Evolutionary conservation across 1,140 invertebrate species (phyloP), one percentile per base, ranked within the genome.

Genomic region (Diorhabda carinulata): DNA sequence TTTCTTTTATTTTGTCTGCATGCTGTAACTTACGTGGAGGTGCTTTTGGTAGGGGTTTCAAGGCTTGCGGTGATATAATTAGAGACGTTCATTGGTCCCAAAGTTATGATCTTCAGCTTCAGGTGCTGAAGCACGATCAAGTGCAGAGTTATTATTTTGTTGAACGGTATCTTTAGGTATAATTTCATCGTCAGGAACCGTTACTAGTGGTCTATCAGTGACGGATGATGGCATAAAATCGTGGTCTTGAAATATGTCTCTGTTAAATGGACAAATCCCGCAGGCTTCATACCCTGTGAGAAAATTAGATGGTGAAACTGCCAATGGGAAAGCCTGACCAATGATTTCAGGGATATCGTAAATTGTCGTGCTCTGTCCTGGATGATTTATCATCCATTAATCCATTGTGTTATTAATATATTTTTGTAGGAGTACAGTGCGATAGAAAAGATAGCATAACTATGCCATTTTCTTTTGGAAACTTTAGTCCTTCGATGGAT

Each of bases 241-340:
- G 58, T 69, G 57, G 8, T 73, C 69, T 9, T 62, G 66, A 62
- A 69, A 71, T 61, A 63, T 71, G 58, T 77, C 47, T 9, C 67
- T 10, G 67, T 78, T 76, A 57, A 74, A 74, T 10, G 76, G 75
- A 43, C 43, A 71, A 68, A 78, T 75, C 58, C 76, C 75, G 43
- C 72, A 74, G 62, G 72, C 73, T 68, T 45, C 3, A 74, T 78
- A 79, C 61, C 75, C 76, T 61, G 78, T 79, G 3, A 81, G 67
- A 8, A 77, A 73, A 69, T 70, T 80, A 59, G 43, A 3, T 56
- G 71, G 71, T 10, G 73, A 78, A 58, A 76, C 76, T 42, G 61
- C 25, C 25, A 25, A 25, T 25, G 1, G 25, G 25, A 25, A 25
- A 25, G 25, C 25, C 25, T 25, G 25, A 25, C 1, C 25, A 25